These are phyloP conservation scores for Pristionchus pacificus DNA, from an alignment of 1,140 invertebrate genomes.

Conservation along the genomic window DNA sequence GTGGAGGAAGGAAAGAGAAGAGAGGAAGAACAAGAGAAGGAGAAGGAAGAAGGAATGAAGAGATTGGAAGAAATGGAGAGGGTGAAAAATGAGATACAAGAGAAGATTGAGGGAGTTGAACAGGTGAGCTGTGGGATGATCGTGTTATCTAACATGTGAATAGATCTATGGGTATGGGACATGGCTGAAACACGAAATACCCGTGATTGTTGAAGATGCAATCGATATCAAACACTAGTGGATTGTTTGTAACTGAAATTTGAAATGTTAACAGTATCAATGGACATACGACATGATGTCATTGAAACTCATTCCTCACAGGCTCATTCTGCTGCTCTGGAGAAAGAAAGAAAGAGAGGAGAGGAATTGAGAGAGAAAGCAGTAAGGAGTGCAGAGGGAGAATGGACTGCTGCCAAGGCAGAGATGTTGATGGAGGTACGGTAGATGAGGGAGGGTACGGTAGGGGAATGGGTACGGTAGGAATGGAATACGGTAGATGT, in stretches of 20 bases:
- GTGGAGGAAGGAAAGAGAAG: not conserved
- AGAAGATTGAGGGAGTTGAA: not conserved
- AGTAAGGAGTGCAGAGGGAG: not conserved
- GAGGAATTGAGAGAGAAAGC: not conserved
- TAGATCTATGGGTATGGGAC: no score
- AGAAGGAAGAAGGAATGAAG: not conserved
- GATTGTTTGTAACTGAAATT: no score
- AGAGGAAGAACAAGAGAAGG: not conserved
- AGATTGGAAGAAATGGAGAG: not conserved
- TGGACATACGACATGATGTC: no score
- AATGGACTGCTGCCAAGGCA: not conserved
- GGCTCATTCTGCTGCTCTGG: not conserved
- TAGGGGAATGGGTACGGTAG: no score
- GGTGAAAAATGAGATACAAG: not conserved
- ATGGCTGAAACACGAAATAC: no score
- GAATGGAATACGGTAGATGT: no score
- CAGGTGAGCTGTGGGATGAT: no score
- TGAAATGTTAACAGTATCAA: not conserved
- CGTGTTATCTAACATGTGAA: no score
- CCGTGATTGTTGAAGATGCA: no score
- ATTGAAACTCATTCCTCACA: no score
- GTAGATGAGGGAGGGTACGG: not conserved
- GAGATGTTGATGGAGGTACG: not conserved
- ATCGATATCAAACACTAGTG: no score
- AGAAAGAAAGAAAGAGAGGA: not conserved